phyloP scores from a whole-genome alignment of 2,113 vertebrate species.

The Trematomus loennbergii region DNA sequence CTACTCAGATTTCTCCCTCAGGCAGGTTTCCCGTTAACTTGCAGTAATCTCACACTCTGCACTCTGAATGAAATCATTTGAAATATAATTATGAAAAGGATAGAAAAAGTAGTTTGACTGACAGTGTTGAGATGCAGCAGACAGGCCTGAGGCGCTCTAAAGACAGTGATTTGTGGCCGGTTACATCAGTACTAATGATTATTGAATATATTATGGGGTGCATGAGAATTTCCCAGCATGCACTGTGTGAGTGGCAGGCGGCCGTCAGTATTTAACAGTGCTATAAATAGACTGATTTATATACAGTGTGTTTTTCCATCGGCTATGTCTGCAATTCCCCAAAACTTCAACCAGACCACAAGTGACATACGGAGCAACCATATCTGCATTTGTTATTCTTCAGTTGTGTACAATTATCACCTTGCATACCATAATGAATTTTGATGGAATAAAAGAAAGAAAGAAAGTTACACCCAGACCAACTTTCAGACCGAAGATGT shows the following conservation, averaged over 20 bases:
- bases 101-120: conserved; percentile 8
- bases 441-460: too few relatives aligned
- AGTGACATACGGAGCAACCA: not conserved
- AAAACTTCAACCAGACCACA: not conserved
- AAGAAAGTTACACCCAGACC: too few relatives aligned
- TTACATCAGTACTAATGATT: conserved; percentile 35
- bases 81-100: conserved; percentile 5
- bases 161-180: conserved; percentile 17
- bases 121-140: conserved; percentile 1
- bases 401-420: not conserved
- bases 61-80: not conserved
- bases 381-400: not conserved
- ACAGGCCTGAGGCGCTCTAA: conserved; percentile 7
- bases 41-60: conserved; percentile 16
- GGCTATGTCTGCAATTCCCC: conserved; percentile 9
- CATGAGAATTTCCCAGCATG: conserved; percentile 16
- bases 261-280: conserved; percentile 13
- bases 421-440: not conserved
- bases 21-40: conserved; percentile 3
- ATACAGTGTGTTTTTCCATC: not conserved
- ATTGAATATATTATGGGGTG: not conserved
- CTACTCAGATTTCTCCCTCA: conserved; percentile 5
- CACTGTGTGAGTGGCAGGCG: conserved; percentile 10
- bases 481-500: too few relatives aligned
- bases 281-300: conserved; percentile 10